Evolutionary conservation across 2,888 invertebrate genomes (phyloP).

Genomic region (Melikaiella ostensackeni): DNA sequence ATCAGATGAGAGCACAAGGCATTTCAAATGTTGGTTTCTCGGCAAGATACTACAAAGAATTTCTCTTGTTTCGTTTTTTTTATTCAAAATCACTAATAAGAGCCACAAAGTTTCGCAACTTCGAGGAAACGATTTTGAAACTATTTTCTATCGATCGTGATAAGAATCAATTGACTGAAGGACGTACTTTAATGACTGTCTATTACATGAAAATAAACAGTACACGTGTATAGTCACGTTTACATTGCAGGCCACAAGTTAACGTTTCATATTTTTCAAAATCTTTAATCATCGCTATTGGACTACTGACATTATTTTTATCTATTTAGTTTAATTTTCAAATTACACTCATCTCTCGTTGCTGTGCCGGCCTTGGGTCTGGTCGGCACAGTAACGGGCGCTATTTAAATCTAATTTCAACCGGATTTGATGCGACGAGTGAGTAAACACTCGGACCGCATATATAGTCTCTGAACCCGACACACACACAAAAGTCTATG

Average conservation of each 20-base stretch:
- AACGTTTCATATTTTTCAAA: neutral
- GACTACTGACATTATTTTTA: no score
- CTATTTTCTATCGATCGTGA: conserved; percentile 26
- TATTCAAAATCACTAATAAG: conserved; percentile 8
- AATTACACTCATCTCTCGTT: no score
- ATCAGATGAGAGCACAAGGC: neutral
- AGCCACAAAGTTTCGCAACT: conserved; percentile 19
- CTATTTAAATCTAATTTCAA: no score
- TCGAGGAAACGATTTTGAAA: conserved; percentile 30
- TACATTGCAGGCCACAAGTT: conserved; percentile 9
- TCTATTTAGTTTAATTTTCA: no score
- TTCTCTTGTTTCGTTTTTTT: neutral
- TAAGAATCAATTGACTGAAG: conserved; percentile 30
- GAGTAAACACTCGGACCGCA: no score
- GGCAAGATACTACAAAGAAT: neutral
- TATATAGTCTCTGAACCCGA: no score
- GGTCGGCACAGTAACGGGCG: no score
- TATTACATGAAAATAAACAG: neutral
- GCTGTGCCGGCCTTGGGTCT: no score
- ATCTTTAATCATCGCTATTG: no score
- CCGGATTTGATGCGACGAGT: no score
- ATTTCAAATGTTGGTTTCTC: neutral
- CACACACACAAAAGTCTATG: no score
- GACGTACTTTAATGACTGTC: neutral
- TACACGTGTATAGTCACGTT: neutral